Conservation (phyloP, 1,140 invertebrate genomes). For the Eciton burchellii region DNA sequence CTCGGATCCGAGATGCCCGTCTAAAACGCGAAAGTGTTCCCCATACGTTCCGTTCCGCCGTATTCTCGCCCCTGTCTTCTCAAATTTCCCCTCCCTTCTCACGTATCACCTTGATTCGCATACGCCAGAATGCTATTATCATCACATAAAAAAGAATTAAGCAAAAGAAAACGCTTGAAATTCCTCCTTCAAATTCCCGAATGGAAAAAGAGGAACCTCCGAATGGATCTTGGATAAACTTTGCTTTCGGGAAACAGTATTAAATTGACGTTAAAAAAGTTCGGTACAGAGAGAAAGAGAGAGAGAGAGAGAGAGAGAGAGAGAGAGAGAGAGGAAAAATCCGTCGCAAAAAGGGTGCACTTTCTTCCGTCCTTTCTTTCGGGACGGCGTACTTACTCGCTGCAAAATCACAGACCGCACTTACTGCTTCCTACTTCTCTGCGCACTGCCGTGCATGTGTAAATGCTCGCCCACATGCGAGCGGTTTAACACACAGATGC, state of each 20-base stretch:
- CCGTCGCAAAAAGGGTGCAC: conserved; percentile 48
- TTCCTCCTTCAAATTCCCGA: conserved; percentile 1
- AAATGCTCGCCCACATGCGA: conserved; percentile 2
- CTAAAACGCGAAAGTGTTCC: conserved; percentile 43
- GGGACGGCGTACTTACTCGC: conserved; percentile 58
- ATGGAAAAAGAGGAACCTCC: not conserved
- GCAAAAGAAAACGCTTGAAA: not conserved
- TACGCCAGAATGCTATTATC: not conserved
- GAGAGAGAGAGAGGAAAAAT: conserved; percentile 6
- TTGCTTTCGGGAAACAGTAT: conserved; percentile 15
- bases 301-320: conserved; percentile 11
- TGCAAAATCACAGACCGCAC: conserved; percentile 66
- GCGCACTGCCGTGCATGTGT: conserved; percentile 39
- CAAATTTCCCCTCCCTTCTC: conserved; percentile 2
- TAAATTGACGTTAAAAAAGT: conserved; percentile 46
- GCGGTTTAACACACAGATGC: not conserved
- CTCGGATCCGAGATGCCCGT: conserved; percentile 47
- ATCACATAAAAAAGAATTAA: too few relatives aligned
- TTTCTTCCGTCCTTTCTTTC: conserved; percentile 52
- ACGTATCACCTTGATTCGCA: not conserved
- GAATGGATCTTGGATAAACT: conserved; percentile 15
- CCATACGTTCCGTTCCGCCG: not conserved
- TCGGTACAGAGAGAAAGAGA: not conserved
- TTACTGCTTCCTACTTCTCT: conserved; percentile 58
- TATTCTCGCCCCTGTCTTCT: not conserved